These are phyloP conservation scores for Melanophora roralis DNA, from an alignment of 2,888 invertebrate genomes.

Conservation along the genomic window DNA sequence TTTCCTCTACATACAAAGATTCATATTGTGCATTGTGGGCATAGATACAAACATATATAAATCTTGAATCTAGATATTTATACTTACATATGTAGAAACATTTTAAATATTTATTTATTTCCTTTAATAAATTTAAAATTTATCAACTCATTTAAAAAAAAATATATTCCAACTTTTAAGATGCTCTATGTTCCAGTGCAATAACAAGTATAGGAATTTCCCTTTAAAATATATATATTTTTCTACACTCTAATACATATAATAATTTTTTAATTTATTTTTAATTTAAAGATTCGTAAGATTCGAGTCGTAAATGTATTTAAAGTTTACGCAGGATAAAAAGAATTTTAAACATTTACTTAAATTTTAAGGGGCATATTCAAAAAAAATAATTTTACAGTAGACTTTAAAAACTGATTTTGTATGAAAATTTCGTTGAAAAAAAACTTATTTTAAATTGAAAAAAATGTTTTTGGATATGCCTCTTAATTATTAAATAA, in stretches of 20 bases:
- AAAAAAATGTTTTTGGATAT: too few species aligned
- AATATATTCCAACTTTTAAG: not conserved
- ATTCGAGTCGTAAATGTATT: too few species aligned
- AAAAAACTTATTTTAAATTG: too few species aligned
- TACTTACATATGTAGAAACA: not conserved
- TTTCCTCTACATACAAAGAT: not conserved
- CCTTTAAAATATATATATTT: slow-evolving; percentile 16
- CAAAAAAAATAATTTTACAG: too few species aligned
- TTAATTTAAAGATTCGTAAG: slow-evolving; percentile 11
- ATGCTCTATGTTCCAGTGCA: slow-evolving; percentile 59
- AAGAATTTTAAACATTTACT: too few species aligned
- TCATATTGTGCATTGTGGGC: not conserved
- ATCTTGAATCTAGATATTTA: not conserved
- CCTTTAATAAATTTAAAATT: not conserved
- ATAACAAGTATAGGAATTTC: slow-evolving; percentile 51
- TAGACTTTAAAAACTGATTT: too few species aligned
- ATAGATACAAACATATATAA: not conserved
- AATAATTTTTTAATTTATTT: not conserved
- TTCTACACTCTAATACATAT: not conserved
- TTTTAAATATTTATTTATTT: not conserved
- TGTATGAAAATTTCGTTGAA: too few species aligned
- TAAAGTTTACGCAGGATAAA: too few species aligned
- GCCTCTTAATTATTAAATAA: too few species aligned
- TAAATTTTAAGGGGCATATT: too few species aligned
- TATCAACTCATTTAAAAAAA: not conserved